These are phyloP conservation scores for Tachypleus tridentatus DNA, from an alignment of 1,140 invertebrate genomes.

Conservation along the genomic window DNA sequence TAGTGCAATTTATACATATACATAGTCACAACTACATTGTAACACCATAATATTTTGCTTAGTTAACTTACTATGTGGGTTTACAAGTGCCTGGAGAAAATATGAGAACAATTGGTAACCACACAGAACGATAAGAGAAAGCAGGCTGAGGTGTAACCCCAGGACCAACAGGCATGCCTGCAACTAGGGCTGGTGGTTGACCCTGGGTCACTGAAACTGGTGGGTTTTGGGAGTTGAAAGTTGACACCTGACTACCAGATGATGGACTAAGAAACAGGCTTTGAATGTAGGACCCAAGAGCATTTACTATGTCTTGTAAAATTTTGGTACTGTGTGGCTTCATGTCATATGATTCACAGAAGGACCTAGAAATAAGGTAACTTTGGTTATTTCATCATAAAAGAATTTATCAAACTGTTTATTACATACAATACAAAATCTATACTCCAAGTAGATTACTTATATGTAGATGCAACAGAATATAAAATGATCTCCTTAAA, in stretches of 20 bases:
- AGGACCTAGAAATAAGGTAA: constrained; percentile 42
- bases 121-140: constrained; percentile 83
- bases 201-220: constrained; percentile 41
- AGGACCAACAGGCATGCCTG: constrained; percentile 53
- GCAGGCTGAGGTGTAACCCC: constrained; percentile 75
- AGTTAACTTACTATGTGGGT: constrained; percentile 65
- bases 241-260: constrained; percentile 10
- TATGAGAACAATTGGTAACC: constrained; percentile 69
- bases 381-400: neutral
- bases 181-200: constrained; percentile 52
- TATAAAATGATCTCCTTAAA: too few species aligned
- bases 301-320: constrained; percentile 93
- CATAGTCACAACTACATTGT: too few species aligned
- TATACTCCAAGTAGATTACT: too few species aligned
- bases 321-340: constrained; percentile 77
- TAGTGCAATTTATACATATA: too few species aligned
- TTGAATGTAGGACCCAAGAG: constrained; percentile 87
- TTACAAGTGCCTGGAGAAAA: constrained; percentile 64
- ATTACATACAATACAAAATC: too few species aligned
- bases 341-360: constrained; percentile 89
- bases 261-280: constrained; percentile 58
- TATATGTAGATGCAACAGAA: too few species aligned
- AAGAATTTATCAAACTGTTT: neutral
- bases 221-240: constrained; percentile 10
- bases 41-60: neutral